These are phyloP conservation scores for Pagrus major DNA, from an alignment of 2,113 vertebrate genomes.

Conservation along the genomic window DNA sequence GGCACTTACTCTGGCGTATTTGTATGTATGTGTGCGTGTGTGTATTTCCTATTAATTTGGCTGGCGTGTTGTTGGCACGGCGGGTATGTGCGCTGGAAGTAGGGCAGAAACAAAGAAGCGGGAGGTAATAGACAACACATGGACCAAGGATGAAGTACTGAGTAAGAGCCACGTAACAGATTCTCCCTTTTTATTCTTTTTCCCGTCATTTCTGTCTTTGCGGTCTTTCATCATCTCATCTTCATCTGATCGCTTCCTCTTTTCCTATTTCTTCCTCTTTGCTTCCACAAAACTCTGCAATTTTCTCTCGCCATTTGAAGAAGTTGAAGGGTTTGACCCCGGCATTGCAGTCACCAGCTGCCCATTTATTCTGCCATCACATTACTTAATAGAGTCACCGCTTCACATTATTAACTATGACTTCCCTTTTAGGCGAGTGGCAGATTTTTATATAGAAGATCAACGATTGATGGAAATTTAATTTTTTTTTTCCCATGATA, in stretches of 20 bases:
- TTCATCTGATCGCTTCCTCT: neutral
- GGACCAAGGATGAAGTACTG: conserved; percentile 56
- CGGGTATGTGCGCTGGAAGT: conserved; percentile 72
- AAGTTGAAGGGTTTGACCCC: conserved; percentile 31
- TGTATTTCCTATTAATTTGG: conserved; percentile 81
- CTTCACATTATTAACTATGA: conserved; percentile 40
- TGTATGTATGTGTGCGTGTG: conserved; percentile 48
- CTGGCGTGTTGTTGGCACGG: conserved; percentile 70
- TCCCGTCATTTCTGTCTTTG: neutral
- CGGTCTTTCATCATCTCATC: neutral
- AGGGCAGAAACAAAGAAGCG: conserved; percentile 78
- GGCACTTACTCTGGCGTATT: conserved; percentile 56
- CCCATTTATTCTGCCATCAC: conserved; percentile 59
- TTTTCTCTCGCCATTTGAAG: neutral
- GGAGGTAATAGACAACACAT: conserved; percentile 80
- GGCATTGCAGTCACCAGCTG: conserved; percentile 56
- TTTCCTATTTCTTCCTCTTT: neutral
- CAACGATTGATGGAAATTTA: conserved; percentile 58
- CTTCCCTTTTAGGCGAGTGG: conserved; percentile 10
- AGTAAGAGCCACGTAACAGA: conserved; percentile 45
- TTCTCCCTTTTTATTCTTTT: conserved; percentile 34
- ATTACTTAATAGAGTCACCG: conserved; percentile 43
- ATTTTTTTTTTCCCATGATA: conserved; percentile 14
- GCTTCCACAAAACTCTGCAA: neutral
- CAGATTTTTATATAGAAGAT: conserved; percentile 41